A percentile compares a stretch with the other conserved stretches of the same genome.
These are phyloP conservation scores for Thunnus thynnus DNA, from an alignment of 2,113 vertebrate genomes.

Conservation along the genomic window DNA sequence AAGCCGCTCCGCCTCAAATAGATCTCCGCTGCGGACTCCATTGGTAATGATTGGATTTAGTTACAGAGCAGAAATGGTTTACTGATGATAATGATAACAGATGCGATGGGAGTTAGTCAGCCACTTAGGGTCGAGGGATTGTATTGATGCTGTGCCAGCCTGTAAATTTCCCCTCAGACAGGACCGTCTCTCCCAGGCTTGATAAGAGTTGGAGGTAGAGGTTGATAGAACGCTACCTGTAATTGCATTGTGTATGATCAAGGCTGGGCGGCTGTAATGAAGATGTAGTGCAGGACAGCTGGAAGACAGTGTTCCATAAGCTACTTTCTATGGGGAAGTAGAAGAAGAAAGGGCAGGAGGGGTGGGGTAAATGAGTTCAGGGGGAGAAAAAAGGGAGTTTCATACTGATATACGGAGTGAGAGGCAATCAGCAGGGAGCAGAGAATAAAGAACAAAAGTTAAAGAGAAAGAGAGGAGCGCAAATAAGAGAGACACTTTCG, in stretches of 20 bases:
- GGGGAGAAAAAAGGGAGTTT: slow-evolving; percentile 42
- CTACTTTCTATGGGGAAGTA: slow-evolving; percentile 19
- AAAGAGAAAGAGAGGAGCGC: slow-evolving; percentile 32
- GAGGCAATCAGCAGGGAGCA: slow-evolving; percentile 60
- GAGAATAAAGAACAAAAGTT: slow-evolving; percentile 43
- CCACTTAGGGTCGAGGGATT: slow-evolving; percentile 62
- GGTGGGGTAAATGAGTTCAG: slow-evolving; percentile 38
- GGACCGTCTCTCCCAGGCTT: slow-evolving; percentile 33
- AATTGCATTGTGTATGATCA: slow-evolving; percentile 68
- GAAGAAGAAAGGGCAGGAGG: not conserved
- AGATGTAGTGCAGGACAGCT: slow-evolving; percentile 46
- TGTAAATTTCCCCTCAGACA: slow-evolving; percentile 65
- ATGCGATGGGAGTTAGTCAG: slow-evolving; percentile 73
- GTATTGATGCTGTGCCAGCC: slow-evolving; percentile 56
- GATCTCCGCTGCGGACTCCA: slow-evolving; percentile 64
- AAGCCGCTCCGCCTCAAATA: slow-evolving; percentile 63
- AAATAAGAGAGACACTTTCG: slow-evolving; percentile 53
- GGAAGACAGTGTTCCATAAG: slow-evolving; percentile 18
- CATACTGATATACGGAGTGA: slow-evolving; percentile 31
- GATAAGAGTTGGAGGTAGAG: slow-evolving; percentile 57
- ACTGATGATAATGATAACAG: slow-evolving; percentile 78
- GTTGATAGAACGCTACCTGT: slow-evolving; percentile 73
- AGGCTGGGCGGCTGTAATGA: slow-evolving; percentile 42
- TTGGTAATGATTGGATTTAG: slow-evolving; percentile 80
- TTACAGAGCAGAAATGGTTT: slow-evolving; percentile 70